Base-by-base conservation (phyloP, 1,140 invertebrate species). In the Meteorus sp. region DNA sequence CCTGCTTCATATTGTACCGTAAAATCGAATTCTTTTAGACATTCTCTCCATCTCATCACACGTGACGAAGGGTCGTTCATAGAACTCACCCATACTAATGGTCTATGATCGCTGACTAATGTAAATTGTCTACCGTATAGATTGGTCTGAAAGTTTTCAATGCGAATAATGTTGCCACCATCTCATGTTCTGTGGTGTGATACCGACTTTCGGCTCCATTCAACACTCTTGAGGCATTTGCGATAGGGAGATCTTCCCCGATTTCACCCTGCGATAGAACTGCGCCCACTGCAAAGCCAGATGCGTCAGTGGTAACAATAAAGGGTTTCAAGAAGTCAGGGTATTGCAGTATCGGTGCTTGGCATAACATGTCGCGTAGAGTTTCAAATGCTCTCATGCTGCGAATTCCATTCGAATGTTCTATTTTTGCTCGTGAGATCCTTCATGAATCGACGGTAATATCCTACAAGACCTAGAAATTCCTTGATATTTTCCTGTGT, bases 61-160 rank as follows among this genome's bases (percentile, higher is more conserved):
- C 62, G 59, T 20, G 60, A 57, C 9, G 51, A 56, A 0, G 70
- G 71, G 39, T 82, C 74, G 67, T 79, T 83, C 0, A 74, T 66
- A n/a, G 29, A 33, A 11, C 11, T 33, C 11, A 33, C 6, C 29
- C 29, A 6, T 6, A 11, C 11, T 11, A 33, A 33, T 11, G 35
- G 35, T 15, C 35, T 8, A 11, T 39, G 35, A 15, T 39, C 35
- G 3, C 8, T 39, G 3, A 11, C 35, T 39, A 39, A 4, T 4
- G 35, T 39, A 13, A 39, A 39, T 4, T 39, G 8, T 39, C 35
- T 7, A n/a, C 35, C 35, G 13, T n/a, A 39, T 5, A 39, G 8
- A 11, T 39, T 3, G 35, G 35, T 39, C 35, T 39, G 15, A 39
- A 39, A n/a, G 8, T 4, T 5, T 39, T 15, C 11, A 39, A 7